phyloP scores from a whole-genome alignment of 2,113 vertebrate species.

The Terrapene triunguis region DNA sequence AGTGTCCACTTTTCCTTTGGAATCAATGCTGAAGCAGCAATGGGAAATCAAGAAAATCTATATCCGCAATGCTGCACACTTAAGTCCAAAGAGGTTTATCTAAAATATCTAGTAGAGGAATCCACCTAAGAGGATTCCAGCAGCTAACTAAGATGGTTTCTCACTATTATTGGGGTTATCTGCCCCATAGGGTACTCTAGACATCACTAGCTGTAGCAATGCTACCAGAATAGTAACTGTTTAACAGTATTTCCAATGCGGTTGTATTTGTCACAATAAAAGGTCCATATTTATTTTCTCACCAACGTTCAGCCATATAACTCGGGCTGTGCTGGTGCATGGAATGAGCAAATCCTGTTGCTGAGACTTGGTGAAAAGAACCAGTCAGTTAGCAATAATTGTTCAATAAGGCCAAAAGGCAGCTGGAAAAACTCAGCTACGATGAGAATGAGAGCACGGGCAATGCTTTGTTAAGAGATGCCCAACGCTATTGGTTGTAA shows the following conservation, averaged over 20 bases:
- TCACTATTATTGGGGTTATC: not conserved
- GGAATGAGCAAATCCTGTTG: not conserved
- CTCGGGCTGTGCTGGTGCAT: not conserved
- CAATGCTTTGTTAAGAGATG: not conserved
- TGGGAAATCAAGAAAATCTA: not conserved
- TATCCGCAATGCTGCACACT: not conserved
- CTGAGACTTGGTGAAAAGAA: not conserved
- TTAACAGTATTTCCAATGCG: constrained; percentile 17
- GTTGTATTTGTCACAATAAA: not conserved
- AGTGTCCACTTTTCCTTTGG: not conserved
- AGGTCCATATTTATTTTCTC: not conserved
- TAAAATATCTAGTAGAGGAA: not conserved
- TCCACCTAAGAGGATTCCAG: not conserved
- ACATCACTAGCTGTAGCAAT: not conserved
- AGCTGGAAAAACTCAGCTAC: constrained; percentile 13
- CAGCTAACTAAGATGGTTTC: not conserved
- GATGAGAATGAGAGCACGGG: not conserved
- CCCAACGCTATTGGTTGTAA: not conserved
- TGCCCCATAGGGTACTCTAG: not conserved
- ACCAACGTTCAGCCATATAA: not conserved
- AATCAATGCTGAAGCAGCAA: constrained; percentile 2
- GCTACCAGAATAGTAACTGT: not conserved
- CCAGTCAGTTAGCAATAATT: not conserved
- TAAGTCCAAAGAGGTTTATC: not conserved
- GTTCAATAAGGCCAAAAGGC: constrained; percentile 57